A percentile compares a stretch with the other conserved stretches of the same genome.
These are phyloP conservation scores for Jaculus jaculus DNA, from an alignment of 2,113 vertebrate genomes.

Conservation along the genomic window DNA sequence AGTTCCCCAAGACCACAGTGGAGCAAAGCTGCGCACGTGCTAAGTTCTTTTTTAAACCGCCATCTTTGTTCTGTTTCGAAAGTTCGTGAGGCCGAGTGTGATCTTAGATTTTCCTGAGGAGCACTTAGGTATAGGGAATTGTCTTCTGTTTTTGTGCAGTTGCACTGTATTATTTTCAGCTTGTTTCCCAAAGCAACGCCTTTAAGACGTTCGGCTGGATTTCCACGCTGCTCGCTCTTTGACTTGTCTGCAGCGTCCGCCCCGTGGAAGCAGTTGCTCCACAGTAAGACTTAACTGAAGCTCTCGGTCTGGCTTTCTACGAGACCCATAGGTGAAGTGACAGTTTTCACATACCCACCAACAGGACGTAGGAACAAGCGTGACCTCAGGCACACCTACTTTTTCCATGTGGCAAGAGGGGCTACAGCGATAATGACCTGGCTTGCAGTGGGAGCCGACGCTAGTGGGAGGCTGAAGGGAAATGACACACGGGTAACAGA, in stretches of 20 bases:
- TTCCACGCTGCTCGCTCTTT: too few species aligned
- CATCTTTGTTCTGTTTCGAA: not conserved
- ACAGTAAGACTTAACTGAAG: not conserved
- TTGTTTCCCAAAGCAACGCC: not conserved
- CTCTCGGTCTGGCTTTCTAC: not conserved
- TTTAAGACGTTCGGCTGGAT: too few species aligned
- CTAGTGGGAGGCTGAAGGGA: not conserved
- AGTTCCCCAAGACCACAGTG: not conserved
- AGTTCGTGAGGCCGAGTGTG: not conserved
- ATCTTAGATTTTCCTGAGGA: not conserved
- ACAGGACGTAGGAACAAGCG: not conserved
- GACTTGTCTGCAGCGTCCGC: too few species aligned
- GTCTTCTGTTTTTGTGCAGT: not conserved
- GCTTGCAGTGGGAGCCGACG: not conserved
- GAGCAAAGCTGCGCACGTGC: not conserved
- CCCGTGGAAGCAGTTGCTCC: not conserved
- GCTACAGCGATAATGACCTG: not conserved
- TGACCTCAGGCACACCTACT: not conserved
- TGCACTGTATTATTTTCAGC: not conserved
- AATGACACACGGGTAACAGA: not conserved
- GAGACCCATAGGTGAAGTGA: not conserved
- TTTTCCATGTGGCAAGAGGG: not conserved
- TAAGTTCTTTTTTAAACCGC: not conserved
- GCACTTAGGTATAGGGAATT: not conserved
- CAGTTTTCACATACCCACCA: not conserved